Evolutionary conservation across 2,888 invertebrate species (phyloP), one percentile per base, ranked within the genome.

Genomic region (Stenchaetothrips biformis): DNA sequence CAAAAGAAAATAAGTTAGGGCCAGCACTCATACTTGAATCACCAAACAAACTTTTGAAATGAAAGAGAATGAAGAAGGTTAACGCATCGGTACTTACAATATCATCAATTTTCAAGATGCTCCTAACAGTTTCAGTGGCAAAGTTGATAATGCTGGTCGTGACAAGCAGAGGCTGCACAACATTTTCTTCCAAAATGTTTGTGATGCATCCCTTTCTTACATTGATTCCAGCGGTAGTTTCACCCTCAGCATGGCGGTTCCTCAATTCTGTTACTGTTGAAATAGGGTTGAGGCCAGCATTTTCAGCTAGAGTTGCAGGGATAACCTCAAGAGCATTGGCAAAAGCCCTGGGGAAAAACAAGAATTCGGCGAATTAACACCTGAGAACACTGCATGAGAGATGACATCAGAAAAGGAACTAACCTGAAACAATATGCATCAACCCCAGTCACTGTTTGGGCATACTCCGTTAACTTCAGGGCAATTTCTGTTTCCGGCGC

Each of bases 71-170:
- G 4, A 37, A 37, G 37, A 37, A 2, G 37, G 37, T 37, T 4
- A 37, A 37, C 1, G 13, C 18, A 59, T 18, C 2, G 77, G 49
- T 86, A 90, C 93, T 92, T 85, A 99, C 97, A 87, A 99, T 98
- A 88, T 99, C 99, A 88, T 99, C 99, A 85, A 99, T 99, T 90
- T 99, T 99, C 86, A 99, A 91, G 88, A 99, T 98, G 84, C 97
- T 96, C 85, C 98, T 92, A 82, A 99, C 96, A 79, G 98, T 98
- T 89, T 99, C 99, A 0, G 99, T 94, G 82, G 99, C 94, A 84
- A 99, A 91, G 80, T 93, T 95, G 83, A 99, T 92, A 79, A 98
- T 97, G 84, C 96, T 97, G 79, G 93, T 93, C 81, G 97, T 96
- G 80, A 99, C 99, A 85, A 99, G 91, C 84, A 99, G 90, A 78